Evolutionary conservation across 2,888 invertebrate genomes (phyloP), one percentile per base, ranked within the genome.

Genomic region (Habrosyne pyritoides): DNA sequence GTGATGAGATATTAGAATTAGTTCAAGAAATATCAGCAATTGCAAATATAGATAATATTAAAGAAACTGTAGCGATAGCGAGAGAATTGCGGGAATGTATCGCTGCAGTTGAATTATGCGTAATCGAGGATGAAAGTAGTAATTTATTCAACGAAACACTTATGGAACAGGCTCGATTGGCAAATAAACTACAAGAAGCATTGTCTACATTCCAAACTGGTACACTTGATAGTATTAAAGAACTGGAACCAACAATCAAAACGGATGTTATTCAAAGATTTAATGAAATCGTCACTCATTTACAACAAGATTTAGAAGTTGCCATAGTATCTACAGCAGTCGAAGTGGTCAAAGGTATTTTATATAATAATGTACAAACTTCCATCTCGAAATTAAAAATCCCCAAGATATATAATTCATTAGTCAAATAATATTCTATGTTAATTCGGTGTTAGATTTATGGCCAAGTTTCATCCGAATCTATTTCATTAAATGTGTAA

Each of bases 231-330:
- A 73, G 61, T 50, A 64, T 71, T 2, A 63, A 74, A 49, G 66
- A 71, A 21, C 56, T 81, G 0, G 30, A 57, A 8, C 47, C 66
- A 3, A 22, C 59, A 0, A 50, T 76, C 6, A 63, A 72, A 52
- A 47, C 69, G 3, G 69, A 76, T 5, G 50, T 64, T 21, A 50
- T 84, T 18, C 64, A 79, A 58, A 73, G 57, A 57, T 64, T 84
- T 6, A 73, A 71, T 6, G 74, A 81, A 24, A 62, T 73, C 0
- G 77, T 84, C 2, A 72, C 70, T 3, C 70, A 79, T 63, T 71
- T 88, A 49, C 77, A 83, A 62, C 73, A 80, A 26, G 81, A 82
- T 64, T 67, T 86, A 47, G 60, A 67, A 10, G 63, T 54, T 22
- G 64, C 64, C 28, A 56, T 63, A n/a, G 51, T 67, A 42, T 61